Conservation (phyloP, 2,797 vertebrate genomes). For the Mallotus villosus region DNA sequence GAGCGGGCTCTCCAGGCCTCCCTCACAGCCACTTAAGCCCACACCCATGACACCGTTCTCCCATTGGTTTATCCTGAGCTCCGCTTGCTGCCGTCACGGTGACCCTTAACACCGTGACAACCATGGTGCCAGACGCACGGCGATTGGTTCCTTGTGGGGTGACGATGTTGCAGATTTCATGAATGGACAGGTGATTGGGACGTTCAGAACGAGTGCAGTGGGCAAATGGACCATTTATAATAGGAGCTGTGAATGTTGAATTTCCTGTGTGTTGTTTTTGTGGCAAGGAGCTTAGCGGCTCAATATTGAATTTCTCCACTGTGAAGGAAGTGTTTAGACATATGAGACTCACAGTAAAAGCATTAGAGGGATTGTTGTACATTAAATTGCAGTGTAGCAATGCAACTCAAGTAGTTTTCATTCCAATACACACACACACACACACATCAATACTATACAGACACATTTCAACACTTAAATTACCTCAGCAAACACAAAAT, state of each 20-base stretch:
- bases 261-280: constrained; percentile 7
- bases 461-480: background rate
- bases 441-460: constrained; percentile 6
- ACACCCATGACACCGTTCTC: background rate
- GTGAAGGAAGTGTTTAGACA: constrained; percentile 30
- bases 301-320: constrained; percentile 27
- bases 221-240: background rate
- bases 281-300: constrained; percentile 13
- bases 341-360: constrained; percentile 6
- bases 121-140: background rate
- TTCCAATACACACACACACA: constrained; percentile 17
- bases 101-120: background rate
- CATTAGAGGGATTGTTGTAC: constrained; percentile 14
- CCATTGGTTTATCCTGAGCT: constrained; percentile 23
- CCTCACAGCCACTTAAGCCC: background rate
- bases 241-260: background rate
- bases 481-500: constrained; percentile 9
- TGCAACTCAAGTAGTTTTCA: constrained; percentile 35
- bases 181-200: background rate
- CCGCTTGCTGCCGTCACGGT: background rate
- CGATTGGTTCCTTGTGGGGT: background rate
- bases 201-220: background rate
- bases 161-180: background rate
- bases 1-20: constrained; percentile 21
- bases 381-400: constrained; percentile 26